Evolutionary conservation across 1,140 invertebrate genomes (phyloP), one percentile per base, ranked within the genome.

Genomic region (Drepana arcuata): DNA sequence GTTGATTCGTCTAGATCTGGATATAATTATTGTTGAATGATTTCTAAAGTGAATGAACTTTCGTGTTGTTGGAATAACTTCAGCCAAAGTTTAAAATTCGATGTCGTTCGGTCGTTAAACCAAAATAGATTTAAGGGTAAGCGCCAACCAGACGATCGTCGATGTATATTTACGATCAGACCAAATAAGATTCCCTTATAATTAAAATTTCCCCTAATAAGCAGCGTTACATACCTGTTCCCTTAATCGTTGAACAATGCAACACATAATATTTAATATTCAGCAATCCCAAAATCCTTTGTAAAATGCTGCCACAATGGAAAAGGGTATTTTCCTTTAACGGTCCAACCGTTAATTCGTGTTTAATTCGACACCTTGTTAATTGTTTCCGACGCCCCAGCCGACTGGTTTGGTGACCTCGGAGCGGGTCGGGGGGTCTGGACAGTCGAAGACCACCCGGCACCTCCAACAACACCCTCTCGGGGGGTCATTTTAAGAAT

Each of bases 331-430:
- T 72, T 72, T 79, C 77, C 68, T 74, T 65, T 78, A 71, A 82
- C 73, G 68, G 61, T 65, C 63, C 44, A 58, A 71, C 63, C 72
- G 71, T 73, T 82, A 82, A 82, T 79, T 79, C 69, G 71, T 69
- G 71, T 82, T 73, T 79, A 79, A 82, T 82, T 82, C 78, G 77
- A 82, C 77, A 82, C 77, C 77, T 79, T 77, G 77, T 82, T 82
- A 82, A 82, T 82, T 82, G 77, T 81, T 81, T 78, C 58, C 71
- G 62, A 78, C 69, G 67, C 71, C 67, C 71, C 59, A 53, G 72
- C 68, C 65, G n/a, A n/a, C n/a, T n/a, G 62, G 67, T 75, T 73
- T 80, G 73, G 70, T 74, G 70, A 74, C 75, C 75, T 71, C 62
- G 48, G n/a, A n/a, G n/a, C n/a, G n/a, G 16, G 4, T 16, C 16